phyloP scores from a whole-genome alignment of 2,797 vertebrate species.

The Nothura maculosa region DNA sequence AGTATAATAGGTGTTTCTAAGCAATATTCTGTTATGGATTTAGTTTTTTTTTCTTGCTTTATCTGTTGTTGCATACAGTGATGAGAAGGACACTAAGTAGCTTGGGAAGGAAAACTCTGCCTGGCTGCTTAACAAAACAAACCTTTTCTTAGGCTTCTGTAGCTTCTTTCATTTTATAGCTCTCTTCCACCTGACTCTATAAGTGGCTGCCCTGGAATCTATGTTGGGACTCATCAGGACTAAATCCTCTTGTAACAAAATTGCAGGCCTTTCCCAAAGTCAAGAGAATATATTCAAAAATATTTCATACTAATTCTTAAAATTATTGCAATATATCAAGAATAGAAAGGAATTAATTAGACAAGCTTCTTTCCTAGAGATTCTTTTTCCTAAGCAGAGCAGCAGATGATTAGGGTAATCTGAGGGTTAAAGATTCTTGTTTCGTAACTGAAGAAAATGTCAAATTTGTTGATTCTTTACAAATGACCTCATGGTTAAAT shows the following conservation, averaged over 20 bases:
- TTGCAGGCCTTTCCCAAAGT: background rate
- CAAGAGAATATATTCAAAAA: background rate
- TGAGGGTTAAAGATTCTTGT: background rate
- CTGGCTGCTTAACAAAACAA: background rate
- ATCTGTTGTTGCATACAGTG: background rate
- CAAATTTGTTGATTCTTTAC: background rate
- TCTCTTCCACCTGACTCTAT: background rate
- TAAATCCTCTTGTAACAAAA: background rate
- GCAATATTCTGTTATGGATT: background rate
- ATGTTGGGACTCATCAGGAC: background rate
- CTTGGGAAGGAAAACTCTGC: background rate
- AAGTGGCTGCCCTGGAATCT: background rate
- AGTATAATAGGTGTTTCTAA: background rate
- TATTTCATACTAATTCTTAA: background rate
- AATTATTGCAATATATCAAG: background rate
- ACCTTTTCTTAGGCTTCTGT: background rate
- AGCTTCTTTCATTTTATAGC: background rate
- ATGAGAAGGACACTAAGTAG: background rate
- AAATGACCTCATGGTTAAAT: background rate
- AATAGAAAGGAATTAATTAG: background rate
- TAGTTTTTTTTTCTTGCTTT: background rate
- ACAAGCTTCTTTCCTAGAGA: background rate
- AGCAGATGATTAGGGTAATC: background rate
- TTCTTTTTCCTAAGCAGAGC: too few species aligned
- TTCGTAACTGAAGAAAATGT: background rate